phyloP scores from a whole-genome alignment of 2,113 vertebrate genomes.

The Pipa parva region DNA sequence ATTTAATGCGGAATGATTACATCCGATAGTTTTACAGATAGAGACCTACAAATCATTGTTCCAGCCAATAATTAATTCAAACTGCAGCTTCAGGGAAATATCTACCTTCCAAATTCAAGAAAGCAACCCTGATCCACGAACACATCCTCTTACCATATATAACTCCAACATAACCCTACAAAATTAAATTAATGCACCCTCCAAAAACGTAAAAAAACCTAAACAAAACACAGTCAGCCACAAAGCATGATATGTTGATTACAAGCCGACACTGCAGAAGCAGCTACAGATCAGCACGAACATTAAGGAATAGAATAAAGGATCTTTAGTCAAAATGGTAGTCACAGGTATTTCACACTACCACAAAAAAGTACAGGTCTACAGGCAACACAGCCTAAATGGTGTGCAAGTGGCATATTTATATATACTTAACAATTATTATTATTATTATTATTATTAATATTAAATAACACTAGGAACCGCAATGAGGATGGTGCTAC shows the following conservation, averaged over 20 bases:
- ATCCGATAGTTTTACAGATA: too few relatives aligned
- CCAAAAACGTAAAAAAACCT: conserved; percentile 45
- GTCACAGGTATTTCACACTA: conserved; percentile 35
- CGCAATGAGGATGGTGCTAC: conserved; percentile 28
- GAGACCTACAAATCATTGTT: too few relatives aligned
- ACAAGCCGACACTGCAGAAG: conserved; percentile 50
- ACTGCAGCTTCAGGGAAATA: too few relatives aligned
- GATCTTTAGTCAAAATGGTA: conserved; percentile 45
- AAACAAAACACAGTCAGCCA: conserved; percentile 44
- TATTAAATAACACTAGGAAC: conserved; percentile 46
- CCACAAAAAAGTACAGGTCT: conserved; percentile 44
- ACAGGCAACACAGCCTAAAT: conserved; percentile 49
- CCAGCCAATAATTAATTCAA: too few relatives aligned
- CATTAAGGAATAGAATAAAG: conserved; percentile 43
- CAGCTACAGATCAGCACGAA: conserved; percentile 43
- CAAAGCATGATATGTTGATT: conserved; percentile 53
- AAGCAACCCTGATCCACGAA: too few relatives aligned
- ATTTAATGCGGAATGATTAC: too few relatives aligned
- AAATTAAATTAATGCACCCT: conserved; percentile 50
- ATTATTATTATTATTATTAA: conserved; percentile 19
- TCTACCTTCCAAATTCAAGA: too few relatives aligned
- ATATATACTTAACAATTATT: conserved; percentile 21
- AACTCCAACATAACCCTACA: conserved; percentile 51
- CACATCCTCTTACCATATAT: conserved; percentile 39
- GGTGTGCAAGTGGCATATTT: conserved; percentile 11